Evolutionary conservation across 2,797 vertebrate genomes (phyloP), one percentile per base, ranked within the genome.

Genomic region (Hyperoplus lanceolatus): DNA sequence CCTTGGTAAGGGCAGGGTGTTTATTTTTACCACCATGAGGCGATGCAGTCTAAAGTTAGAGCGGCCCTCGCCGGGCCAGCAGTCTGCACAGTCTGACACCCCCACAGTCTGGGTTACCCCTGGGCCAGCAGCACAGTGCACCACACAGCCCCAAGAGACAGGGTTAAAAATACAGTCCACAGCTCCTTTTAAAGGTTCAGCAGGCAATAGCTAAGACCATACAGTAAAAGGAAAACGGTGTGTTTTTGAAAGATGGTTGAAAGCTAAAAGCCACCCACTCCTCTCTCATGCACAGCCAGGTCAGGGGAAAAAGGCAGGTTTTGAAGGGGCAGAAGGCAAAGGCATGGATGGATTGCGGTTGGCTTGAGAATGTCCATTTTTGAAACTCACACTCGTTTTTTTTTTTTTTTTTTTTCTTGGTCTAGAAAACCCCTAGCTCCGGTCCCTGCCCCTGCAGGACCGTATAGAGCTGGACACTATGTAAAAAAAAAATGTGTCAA

Each of bases 161-260:
- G 73, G 86, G 92, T 90, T 96, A 95, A 92, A 95, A 94, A 95
- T 95, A 95, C 70, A 86, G 79, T 67, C 62, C 21, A 77, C 67
- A 75, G 89, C 90, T 93, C 90, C 90, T 92, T 95, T 94, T 93
- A 94, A 92, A 95, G 91, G 87, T 93, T 91, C 88, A 87, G 73
- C 89, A 65, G 82, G 85, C 89, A 81, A 76, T 80, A 67, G 87
- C 80, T 77, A 72, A 85, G 88, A 89, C 79, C 82, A 89, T 88
- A 89, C 84, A 84, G 88, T 49, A 62, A 81, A 90, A 87, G 78
- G 91, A 90, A 93, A 95, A 89, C 68, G 80, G 81, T 78, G 81
- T 79, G 80, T 90, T 93, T 92, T 85, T 81, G 73, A 91, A 87
- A 88, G 85, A 92, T 62, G 86, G 71, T 76, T 74, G 61, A 67